A percentile compares a stretch with the other conserved stretches of the same genome.
These are phyloP conservation scores for Alviniconcha strummeri DNA, from an alignment of 2,888 invertebrate genomes.

Conservation along the genomic window DNA sequence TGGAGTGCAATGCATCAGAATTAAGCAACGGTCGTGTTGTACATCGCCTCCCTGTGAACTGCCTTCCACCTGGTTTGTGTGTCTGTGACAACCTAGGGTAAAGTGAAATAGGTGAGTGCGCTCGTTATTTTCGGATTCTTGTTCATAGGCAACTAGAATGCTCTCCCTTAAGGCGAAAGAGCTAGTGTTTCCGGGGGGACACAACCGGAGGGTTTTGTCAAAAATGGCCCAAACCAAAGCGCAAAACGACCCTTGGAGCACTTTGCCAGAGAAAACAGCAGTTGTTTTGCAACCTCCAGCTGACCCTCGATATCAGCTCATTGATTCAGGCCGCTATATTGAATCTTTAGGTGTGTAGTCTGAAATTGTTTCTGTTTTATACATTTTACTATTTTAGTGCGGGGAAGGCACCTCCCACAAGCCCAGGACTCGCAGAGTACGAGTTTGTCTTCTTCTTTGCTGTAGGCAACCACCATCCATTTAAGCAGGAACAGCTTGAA, in stretches of 20 bases:
- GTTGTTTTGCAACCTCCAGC: not conserved
- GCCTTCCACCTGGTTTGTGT: no score
- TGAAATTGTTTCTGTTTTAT: no score
- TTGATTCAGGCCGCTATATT: constrained; percentile 42
- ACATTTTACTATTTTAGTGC: no score
- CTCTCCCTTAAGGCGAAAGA: not conserved
- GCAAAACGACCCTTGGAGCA: constrained; percentile 23
- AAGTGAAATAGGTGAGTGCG: not conserved
- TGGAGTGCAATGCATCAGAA: no score
- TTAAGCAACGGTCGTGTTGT: no score
- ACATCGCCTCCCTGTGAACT: no score
- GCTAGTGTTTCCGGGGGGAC: not conserved
- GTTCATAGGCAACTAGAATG: not conserved
- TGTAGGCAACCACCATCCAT: no score
- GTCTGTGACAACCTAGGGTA: no score
- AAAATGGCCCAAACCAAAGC: constrained; percentile 16
- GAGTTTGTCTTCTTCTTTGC: no score
- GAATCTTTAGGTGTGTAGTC: constrained; percentile 36
- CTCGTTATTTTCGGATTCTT: not conserved
- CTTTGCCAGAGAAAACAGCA: not conserved
- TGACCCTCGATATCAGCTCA: constrained; percentile 37
- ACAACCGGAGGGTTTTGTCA: not conserved
- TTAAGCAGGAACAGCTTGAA: no score
- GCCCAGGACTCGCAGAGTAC: no score
- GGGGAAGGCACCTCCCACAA: no score